Percentiles rank a stretch among this genome's conserved stretches.
phyloP scores from a whole-genome alignment of 2,113 vertebrate species.

The Archilochus colubris region DNA sequence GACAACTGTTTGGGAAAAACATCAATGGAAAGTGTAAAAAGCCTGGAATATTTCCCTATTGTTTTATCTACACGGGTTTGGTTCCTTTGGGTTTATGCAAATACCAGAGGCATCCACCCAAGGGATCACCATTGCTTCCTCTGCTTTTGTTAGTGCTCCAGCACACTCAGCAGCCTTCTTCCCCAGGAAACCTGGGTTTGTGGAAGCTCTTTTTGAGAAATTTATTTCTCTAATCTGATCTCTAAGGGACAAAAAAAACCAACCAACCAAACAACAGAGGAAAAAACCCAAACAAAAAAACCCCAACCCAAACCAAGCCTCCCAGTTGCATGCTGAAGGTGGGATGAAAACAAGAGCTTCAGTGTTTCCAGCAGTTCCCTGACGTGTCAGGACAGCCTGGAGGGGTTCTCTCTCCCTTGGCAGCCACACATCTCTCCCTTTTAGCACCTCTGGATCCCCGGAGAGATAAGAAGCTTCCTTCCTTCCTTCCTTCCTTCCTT shows the following conservation, averaged over 20 bases:
- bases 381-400: not conserved
- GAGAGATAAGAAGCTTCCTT: not conserved
- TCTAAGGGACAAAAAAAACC: not conserved
- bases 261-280: not conserved
- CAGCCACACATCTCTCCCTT: not conserved
- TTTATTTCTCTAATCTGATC: not conserved
- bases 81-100: constrained; percentile 5
- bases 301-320: not conserved
- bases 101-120: not conserved
- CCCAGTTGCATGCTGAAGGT: not conserved
- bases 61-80: not conserved
- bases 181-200: not conserved
- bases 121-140: not conserved
- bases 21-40: not conserved
- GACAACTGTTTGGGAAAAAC: not conserved
- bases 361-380: not conserved
- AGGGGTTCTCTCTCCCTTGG: not conserved
- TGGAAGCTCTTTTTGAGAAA: not conserved
- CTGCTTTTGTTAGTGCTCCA: not conserved
- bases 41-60: not conserved
- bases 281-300: not conserved
- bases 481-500: constrained; percentile 26
- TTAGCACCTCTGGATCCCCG: not conserved
- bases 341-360: not conserved
- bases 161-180: not conserved